Conservation (phyloP, 2,113 vertebrate genomes). For the Rhynchomys soricoides region DNA sequence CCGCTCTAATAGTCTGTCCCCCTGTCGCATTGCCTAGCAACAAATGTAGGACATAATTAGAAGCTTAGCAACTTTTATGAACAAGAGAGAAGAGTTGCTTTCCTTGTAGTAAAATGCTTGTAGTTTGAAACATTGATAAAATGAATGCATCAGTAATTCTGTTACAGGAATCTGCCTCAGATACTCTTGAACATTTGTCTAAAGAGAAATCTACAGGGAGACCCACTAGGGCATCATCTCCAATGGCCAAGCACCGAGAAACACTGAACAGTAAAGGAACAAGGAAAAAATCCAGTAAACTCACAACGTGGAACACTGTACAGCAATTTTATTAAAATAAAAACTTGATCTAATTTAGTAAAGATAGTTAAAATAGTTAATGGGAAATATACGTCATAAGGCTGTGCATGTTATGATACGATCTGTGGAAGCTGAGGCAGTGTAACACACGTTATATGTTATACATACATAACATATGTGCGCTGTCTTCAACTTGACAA, state of each 20-base stretch:
- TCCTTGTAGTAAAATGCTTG: neutral
- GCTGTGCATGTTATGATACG: neutral
- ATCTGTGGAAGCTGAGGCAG: neutral
- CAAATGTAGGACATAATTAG: neutral
- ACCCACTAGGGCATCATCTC: neutral
- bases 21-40: constrained; percentile 38
- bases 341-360: constrained; percentile 28
- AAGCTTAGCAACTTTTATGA: neutral
- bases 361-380: neutral
- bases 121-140: neutral
- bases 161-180: neutral
- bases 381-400: constrained; percentile 10
- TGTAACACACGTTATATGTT: neutral
- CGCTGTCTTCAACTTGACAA: neutral
- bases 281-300: neutral
- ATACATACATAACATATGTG: neutral
- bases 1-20: neutral
- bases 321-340: constrained; percentile 48
- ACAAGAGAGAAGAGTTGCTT: neutral
- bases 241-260: neutral
- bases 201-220: neutral
- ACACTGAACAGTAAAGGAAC: neutral
- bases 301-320: neutral
- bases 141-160: neutral
- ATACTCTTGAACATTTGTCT: constrained; percentile 8